Evolutionary conservation across 2,113 vertebrate species (phyloP).

Genomic region (Callospermophilus lateralis): DNA sequence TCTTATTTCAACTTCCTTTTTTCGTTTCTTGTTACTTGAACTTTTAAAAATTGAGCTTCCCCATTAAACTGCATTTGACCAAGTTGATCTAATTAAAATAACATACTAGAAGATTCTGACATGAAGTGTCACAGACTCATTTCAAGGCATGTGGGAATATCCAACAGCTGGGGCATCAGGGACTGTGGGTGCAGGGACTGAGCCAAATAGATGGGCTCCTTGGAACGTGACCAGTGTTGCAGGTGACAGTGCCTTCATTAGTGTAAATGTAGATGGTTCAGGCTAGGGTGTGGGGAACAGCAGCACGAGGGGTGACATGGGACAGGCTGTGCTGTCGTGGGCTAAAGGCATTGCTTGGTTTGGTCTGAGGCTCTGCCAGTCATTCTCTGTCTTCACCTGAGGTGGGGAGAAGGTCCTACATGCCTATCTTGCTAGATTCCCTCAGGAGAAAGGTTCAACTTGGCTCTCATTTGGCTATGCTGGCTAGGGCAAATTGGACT

Average conservation of each 20-base stretch:
- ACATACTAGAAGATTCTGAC: background rate
- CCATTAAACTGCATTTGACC: background rate
- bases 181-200: background rate
- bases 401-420: background rate
- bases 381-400: background rate
- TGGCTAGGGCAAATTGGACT: background rate
- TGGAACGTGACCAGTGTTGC: background rate
- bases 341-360: background rate
- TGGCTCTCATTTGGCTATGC: background rate
- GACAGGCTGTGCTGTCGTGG: fast-evolving
- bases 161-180: background rate
- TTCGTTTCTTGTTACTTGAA: background rate
- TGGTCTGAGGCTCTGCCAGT: background rate
- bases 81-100: background rate
- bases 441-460: background rate
- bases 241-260: background rate
- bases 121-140: background rate
- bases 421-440: background rate
- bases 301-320: background rate
- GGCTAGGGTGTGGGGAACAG: background rate
- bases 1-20: background rate
- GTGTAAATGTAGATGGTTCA: background rate
- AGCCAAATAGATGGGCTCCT: background rate
- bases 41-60: background rate
- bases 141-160: background rate